These are phyloP conservation scores for Oplegnathus fasciatus DNA, from an alignment of 2,113 vertebrate species.

Conservation along the genomic window DNA sequence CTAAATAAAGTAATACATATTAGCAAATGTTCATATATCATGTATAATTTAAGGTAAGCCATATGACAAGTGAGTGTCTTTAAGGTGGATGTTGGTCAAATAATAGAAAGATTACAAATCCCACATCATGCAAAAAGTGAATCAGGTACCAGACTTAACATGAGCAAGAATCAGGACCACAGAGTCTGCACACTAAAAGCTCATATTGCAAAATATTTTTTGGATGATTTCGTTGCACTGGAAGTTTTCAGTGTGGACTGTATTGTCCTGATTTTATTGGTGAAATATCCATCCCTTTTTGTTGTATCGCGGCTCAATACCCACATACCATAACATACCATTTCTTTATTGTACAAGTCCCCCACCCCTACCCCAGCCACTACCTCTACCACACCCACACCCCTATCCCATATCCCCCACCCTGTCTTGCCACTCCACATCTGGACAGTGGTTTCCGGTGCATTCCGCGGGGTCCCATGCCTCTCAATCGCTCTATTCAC, in stretches of 20 bases:
- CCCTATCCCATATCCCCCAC: constrained; percentile 11
- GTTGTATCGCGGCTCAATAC: not conserved
- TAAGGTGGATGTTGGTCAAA: too few relatives aligned
- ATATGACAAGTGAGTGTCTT: not conserved
- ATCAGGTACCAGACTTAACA: rapidly evolving
- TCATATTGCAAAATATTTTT: not conserved
- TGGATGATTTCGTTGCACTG: not conserved
- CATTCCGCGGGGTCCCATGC: constrained; percentile 63
- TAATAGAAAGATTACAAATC: not conserved
- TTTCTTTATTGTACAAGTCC: not conserved
- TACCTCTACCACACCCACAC: not conserved
- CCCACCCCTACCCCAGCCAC: not conserved
- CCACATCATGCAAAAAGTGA: not conserved
- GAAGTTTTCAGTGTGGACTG: not conserved
- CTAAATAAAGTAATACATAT: too few relatives aligned
- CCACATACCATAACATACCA: not conserved
- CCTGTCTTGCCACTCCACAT: constrained; percentile 75
- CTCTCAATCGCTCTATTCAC: constrained; percentile 74
- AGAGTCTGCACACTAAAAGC: not conserved
- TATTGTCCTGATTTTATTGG: not conserved
- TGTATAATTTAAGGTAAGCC: not conserved
- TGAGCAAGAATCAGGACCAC: not conserved
- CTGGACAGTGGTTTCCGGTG: constrained; percentile 76
- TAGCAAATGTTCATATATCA: too few relatives aligned
- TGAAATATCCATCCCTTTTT: not conserved